phyloP scores from a whole-genome alignment of 2,888 invertebrate species.

The Chydorus sphaericus region DNA sequence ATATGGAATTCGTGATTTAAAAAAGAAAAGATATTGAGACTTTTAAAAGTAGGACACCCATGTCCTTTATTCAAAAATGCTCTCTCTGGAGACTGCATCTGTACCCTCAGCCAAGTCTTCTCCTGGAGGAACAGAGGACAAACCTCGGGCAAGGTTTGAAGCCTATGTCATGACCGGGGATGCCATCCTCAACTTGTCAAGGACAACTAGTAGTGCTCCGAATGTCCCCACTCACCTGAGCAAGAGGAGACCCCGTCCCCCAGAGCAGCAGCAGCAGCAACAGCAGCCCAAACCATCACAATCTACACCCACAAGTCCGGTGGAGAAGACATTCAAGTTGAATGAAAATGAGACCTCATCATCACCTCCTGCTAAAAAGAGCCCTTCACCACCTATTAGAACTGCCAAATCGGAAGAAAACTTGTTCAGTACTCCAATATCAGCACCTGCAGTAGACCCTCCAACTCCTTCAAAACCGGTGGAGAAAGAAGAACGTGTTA shows the following conservation, averaged over 20 bases:
- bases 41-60: not conserved
- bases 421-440: not conserved
- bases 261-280: not conserved
- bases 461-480: no score
- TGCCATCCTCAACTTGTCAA: conserved; percentile 79
- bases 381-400: conserved; percentile 5
- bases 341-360: not conserved
- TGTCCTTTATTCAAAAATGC: conserved; percentile 3
- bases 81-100: conserved; percentile 1
- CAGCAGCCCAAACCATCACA: conserved; percentile 28
- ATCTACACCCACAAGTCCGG: conserved; percentile 55
- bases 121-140: conserved; percentile 15
- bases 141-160: conserved; percentile 43
- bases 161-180: conserved; percentile 98
- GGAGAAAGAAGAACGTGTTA: not conserved
- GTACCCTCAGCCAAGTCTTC: not conserved
- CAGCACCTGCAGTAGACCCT: no score
- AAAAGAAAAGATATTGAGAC: no score
- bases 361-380: conserved; percentile 6
- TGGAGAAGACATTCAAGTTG: conserved; percentile 37
- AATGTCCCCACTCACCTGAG: conserved; percentile 14
- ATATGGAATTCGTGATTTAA: no score
- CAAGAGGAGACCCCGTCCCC: not conserved
- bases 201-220: conserved; percentile 25
- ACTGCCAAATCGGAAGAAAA: conserved; percentile 12